Conservation (phyloP, 2,888 invertebrate genomes). For the Dione vanillae region DNA sequence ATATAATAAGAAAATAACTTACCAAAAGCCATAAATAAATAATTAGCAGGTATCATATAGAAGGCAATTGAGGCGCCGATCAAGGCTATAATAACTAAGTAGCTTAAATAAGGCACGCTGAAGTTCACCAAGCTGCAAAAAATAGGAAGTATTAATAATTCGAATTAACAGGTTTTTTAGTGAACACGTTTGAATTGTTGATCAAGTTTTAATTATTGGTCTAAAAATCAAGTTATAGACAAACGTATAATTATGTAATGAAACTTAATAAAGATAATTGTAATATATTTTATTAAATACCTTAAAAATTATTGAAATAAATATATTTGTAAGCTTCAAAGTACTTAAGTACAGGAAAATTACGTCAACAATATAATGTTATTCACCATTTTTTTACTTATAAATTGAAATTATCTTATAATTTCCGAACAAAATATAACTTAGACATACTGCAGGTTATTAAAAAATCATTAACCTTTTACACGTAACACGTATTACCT, state of each 20-base stretch:
- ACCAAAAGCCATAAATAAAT: conserved; percentile 77
- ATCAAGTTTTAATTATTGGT: too few species aligned
- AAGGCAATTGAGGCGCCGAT: conserved; percentile 60
- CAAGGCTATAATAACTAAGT: conserved; percentile 65
- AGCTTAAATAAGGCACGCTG: conserved; percentile 76
- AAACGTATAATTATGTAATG: too few species aligned
- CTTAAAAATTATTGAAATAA: too few species aligned
- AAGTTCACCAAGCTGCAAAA: conserved; percentile 73
- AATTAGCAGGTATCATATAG: conserved; percentile 73
- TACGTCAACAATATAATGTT: background rate
- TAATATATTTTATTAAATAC: too few species aligned
- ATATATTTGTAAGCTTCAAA: too few species aligned
- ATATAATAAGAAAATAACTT: conserved; percentile 45
- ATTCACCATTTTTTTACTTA: background rate
- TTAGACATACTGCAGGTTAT: background rate
- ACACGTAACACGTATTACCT: background rate
- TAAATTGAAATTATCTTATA: background rate
- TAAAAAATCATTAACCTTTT: conserved; percentile 14
- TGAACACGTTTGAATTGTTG: too few species aligned
- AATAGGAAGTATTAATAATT: conserved; percentile 15
- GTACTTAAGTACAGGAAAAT: background rate
- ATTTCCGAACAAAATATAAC: background rate
- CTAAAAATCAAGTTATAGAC: too few species aligned
- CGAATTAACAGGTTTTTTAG: background rate
- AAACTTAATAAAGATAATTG: too few species aligned